Conservation (phyloP, 2,888 invertebrate species). For the Hecatera dysodea region DNA sequence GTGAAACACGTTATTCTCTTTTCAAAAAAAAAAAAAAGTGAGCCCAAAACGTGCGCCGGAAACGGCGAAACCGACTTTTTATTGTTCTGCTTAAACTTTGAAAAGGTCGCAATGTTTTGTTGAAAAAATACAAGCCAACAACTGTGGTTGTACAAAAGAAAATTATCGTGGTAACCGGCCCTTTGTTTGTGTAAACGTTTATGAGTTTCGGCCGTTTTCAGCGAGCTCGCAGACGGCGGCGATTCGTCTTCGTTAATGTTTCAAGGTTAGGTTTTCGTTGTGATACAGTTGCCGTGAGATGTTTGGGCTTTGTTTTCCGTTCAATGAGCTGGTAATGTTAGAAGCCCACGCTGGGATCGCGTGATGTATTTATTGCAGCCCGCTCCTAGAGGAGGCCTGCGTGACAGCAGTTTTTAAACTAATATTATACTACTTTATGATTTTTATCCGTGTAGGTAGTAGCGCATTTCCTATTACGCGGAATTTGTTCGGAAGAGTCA, state of each 20-base stretch:
- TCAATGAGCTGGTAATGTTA: constrained; percentile 4
- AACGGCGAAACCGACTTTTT: constrained; percentile 55
- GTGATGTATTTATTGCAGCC: constrained; percentile 13
- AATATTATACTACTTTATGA: background rate
- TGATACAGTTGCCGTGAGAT: constrained; percentile 18
- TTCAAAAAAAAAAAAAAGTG: constrained; percentile 50
- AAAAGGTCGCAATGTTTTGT: constrained; percentile 62
- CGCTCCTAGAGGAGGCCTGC: background rate
- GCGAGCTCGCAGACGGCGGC: constrained; percentile 41
- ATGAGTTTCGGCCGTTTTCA: constrained; percentile 57
- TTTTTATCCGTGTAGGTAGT: background rate
- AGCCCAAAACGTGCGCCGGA: constrained; percentile 56
- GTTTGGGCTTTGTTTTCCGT: constrained; percentile 14
- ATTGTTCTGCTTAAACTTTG: constrained; percentile 63
- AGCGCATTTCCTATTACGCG: no score
- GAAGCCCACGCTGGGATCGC: background rate
- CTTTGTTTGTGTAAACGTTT: constrained; percentile 63
- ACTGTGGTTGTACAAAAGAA: constrained; percentile 62
- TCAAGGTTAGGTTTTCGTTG: constrained; percentile 44
- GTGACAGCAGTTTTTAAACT: background rate
- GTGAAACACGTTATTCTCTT: constrained; percentile 54
- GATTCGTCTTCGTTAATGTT: constrained; percentile 57
- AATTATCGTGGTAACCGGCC: constrained; percentile 60
- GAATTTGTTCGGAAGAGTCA: no score
- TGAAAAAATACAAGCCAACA: constrained; percentile 60